Evolutionary conservation across 1,140 invertebrate genomes (phyloP).

Genomic region (Ptiloglossa arizonensis): DNA sequence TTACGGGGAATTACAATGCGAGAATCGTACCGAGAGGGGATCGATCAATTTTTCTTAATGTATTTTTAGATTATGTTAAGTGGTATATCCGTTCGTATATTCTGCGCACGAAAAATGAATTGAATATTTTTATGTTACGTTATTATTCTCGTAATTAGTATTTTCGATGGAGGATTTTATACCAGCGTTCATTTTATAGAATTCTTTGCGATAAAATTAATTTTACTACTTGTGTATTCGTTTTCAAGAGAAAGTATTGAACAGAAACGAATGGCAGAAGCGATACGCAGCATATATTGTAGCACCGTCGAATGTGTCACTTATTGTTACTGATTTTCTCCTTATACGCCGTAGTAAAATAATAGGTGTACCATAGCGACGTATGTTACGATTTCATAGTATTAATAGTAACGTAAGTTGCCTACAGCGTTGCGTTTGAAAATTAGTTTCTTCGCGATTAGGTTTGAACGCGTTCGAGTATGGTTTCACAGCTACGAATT

Average conservation of each 20-base stretch:
- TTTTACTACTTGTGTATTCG: constrained; percentile 9
- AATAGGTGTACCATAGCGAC: constrained; percentile 51
- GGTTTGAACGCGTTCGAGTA: neutral
- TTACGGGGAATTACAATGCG: constrained; percentile 16
- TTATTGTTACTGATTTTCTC: constrained; percentile 45
- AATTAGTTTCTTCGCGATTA: constrained; percentile 17
- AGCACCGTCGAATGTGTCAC: constrained; percentile 26
- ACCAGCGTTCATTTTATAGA: neutral
- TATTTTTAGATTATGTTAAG: constrained; percentile 32
- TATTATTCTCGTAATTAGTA: constrained; percentile 2
- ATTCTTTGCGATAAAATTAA: constrained; percentile 19
- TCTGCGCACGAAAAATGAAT: neutral
- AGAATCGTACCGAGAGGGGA: constrained; percentile 32
- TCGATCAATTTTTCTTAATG: constrained; percentile 7
- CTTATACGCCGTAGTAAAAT: constrained; percentile 27
- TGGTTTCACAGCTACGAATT: neutral
- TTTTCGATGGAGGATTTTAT: neutral
- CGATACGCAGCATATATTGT: neutral
- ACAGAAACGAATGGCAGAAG: neutral
- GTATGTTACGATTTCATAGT: constrained; percentile 59
- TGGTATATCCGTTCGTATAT: constrained; percentile 16
- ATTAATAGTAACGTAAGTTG: constrained; percentile 65
- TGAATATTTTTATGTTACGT: constrained; percentile 8
- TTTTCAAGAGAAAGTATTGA: neutral
- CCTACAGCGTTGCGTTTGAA: constrained; percentile 46